Percentiles rank a stretch among this genome's conserved stretches.
These are phyloP conservation scores for Percopsis transmontana DNA, from an alignment of 2,113 vertebrate species.

Conservation along the genomic window DNA sequence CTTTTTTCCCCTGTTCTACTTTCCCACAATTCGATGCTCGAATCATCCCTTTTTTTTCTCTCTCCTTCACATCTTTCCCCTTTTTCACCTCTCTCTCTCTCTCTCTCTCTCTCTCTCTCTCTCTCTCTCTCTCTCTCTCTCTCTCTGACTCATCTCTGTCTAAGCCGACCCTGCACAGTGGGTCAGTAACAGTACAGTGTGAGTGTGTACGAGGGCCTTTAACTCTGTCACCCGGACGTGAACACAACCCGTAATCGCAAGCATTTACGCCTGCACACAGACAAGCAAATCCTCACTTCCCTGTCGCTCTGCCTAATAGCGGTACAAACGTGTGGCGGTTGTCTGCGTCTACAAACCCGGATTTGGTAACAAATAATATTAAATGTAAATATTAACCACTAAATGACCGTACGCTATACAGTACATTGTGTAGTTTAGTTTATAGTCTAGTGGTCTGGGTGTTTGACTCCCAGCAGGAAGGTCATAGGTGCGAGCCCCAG, in stretches of 20 bases:
- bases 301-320: no score
- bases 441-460: no score
- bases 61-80: neutral
- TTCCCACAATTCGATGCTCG: neutral
- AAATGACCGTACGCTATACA: no score
- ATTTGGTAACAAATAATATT: no score
- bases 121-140: neutral
- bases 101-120: conserved; percentile 8
- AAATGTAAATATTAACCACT: no score
- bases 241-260: conserved; percentile 6
- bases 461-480: no score
- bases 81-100: neutral
- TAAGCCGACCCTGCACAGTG: no score
- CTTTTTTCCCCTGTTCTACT: neutral
- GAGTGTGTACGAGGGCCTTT: neutral
- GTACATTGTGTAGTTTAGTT: no score
- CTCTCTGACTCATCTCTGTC: neutral
- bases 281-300: conserved; percentile 2
- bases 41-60: neutral
- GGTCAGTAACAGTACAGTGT: no score
- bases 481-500: no score
- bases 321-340: no score
- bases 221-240: neutral
- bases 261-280: neutral
- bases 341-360: no score